Percentiles rank a stretch among this genome's conserved stretches.
phyloP scores from a whole-genome alignment of 2,888 invertebrate genomes.

The Stratiomys singularior region DNA sequence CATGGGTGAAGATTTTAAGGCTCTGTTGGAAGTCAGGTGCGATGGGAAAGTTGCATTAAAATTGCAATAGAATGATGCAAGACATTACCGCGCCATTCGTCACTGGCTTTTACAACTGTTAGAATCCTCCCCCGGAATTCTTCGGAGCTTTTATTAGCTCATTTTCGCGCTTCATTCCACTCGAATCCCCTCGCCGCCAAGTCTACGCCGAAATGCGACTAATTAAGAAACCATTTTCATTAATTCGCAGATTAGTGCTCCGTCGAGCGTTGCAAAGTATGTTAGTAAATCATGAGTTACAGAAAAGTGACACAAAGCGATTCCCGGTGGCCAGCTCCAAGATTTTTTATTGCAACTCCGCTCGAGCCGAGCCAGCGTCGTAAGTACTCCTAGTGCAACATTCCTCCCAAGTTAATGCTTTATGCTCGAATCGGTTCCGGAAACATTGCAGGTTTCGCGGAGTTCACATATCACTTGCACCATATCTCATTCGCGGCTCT shows the following conservation, averaged over 20 bases:
- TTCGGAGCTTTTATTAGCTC: too few species aligned
- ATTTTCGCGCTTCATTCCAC: too few species aligned
- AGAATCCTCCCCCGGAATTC: too few species aligned
- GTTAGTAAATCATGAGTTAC: not conserved
- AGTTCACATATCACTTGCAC: conserved; percentile 24
- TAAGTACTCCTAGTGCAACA: not conserved
- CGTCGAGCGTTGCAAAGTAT: not conserved
- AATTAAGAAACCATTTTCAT: too few species aligned
- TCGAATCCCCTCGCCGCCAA: too few species aligned
- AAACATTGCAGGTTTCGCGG: not conserved
- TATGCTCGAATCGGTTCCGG: conserved; percentile 17
- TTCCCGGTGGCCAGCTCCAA: not conserved
- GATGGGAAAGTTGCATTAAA: not conserved
- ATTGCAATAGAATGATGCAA: not conserved
- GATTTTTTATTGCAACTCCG: not conserved
- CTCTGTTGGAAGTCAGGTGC: not conserved
- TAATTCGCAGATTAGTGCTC: not conserved
- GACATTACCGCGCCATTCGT: not conserved
- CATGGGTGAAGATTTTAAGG: not conserved
- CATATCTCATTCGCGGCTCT: not conserved
- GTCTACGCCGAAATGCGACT: too few species aligned
- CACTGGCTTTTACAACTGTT: too few species aligned
- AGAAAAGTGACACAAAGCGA: not conserved
- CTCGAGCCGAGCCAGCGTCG: not conserved
- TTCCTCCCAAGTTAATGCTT: conserved; percentile 7